Percentiles rank a stretch among this genome's conserved stretches.
Evolutionary conservation across 2,113 vertebrate genomes (phyloP).

Genomic region (Pseudolaguvia tuberculata): DNA sequence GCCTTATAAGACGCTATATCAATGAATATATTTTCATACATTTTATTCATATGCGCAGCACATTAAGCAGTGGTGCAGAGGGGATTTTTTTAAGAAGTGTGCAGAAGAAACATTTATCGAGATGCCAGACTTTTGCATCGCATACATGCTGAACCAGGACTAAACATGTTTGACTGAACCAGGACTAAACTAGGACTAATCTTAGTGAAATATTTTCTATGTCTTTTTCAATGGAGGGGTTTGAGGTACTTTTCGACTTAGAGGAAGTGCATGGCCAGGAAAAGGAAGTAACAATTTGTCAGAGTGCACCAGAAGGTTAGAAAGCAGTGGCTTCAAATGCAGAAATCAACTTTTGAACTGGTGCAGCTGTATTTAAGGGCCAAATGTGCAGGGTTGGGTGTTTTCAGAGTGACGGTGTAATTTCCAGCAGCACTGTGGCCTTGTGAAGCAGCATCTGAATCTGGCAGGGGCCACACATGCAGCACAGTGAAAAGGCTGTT

Average conservation of each 20-base stretch:
- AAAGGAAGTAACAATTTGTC: background rate
- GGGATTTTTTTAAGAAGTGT: too few species aligned
- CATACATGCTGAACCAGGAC: too few species aligned
- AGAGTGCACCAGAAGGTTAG: conserved; percentile 44
- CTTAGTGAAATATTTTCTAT: background rate
- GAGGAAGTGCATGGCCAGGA: background rate
- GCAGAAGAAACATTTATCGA: too few species aligned
- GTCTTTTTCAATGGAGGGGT: background rate
- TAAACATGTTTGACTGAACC: too few species aligned
- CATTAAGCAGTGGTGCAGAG: too few species aligned
- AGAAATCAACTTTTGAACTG: conserved; percentile 37
- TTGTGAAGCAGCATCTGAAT: conserved; percentile 44
- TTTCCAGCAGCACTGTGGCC: conserved; percentile 61
- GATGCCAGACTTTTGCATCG: too few species aligned
- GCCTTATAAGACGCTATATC: too few species aligned
- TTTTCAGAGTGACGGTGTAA: conserved; percentile 59
- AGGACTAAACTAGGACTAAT: too few species aligned
- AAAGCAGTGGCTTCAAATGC: conserved; percentile 4
- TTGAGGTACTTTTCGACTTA: background rate
- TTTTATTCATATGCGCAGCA: too few species aligned
- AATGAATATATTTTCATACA: too few species aligned
- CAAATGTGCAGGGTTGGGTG: conserved; percentile 56
- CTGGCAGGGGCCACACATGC: conserved; percentile 63
- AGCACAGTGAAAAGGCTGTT: conserved; percentile 61
- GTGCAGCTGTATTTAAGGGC: conserved; percentile 49